Evolutionary conservation across 2,888 invertebrate species (phyloP).

Genomic region (Sphaerophoria taeniata): DNA sequence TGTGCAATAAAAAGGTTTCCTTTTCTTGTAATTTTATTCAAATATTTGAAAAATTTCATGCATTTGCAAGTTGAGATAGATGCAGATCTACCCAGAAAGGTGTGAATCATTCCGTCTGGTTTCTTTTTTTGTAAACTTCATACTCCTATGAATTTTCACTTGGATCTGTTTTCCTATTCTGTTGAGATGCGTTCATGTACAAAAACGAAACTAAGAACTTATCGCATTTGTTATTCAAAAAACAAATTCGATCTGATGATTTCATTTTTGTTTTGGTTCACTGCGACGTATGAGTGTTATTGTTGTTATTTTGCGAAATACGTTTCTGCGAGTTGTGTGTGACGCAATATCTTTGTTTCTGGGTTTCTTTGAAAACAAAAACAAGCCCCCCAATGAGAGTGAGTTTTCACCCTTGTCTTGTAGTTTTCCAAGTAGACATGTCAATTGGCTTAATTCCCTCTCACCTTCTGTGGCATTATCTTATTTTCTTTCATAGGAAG

Average conservation of each 20-base stretch:
- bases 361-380: not conserved
- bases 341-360: not conserved
- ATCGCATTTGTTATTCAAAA: not conserved
- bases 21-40: not conserved
- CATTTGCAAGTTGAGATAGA: not conserved
- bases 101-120: not conserved
- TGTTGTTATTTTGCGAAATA: not conserved
- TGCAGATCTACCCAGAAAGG: not conserved
- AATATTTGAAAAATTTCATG: not conserved
- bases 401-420: constrained; percentile 20
- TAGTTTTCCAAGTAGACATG: not conserved
- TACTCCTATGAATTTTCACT: not conserved
- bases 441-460: not conserved
- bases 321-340: not conserved
- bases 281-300: constrained; percentile 45
- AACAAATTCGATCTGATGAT: constrained; percentile 17
- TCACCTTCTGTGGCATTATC: constrained; percentile 16
- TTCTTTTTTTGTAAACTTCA: not conserved
- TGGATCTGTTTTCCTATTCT: not conserved
- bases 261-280: constrained; percentile 16
- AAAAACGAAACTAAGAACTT: not conserved
- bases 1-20: not conserved
- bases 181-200: not conserved
- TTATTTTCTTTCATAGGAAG: constrained; percentile 21
- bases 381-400: constrained; percentile 8